Conservation (phyloP, 2,888 invertebrate species). For the Chaetogeoica ovagalla region DNA sequence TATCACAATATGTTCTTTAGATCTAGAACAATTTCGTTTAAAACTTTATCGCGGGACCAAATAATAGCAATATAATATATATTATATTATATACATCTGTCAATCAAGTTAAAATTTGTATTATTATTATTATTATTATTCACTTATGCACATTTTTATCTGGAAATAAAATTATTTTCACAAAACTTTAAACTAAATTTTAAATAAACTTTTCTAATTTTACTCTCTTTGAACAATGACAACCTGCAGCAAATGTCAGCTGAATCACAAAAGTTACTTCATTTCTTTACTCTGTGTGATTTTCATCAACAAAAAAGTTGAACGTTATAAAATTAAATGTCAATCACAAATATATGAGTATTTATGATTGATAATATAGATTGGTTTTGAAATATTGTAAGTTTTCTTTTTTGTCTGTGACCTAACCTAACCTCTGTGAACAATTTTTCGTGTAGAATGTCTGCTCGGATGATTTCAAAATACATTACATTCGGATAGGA, state of each 20-base stretch:
- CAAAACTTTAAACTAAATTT: constrained; percentile 22
- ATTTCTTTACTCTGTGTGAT: background rate
- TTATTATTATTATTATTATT: background rate
- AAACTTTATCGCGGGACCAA: constrained; percentile 25
- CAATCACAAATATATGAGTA: constrained; percentile 7
- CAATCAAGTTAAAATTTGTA: constrained; percentile 5
- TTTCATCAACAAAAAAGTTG: background rate
- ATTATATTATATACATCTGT: constrained; percentile 26
- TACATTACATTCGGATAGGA: too few species aligned
- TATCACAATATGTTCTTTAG: constrained; percentile 1
- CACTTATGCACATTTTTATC: constrained; percentile 24
- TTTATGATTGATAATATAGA: background rate
- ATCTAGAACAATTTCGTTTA: background rate
- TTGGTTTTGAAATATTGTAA: too few species aligned
- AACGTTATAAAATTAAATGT: background rate
- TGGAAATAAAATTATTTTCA: constrained; percentile 1
- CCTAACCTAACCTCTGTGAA: too few species aligned
- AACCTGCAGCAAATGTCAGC: constrained; percentile 11
- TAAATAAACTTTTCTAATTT: constrained; percentile 32
- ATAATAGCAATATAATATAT: constrained; percentile 19
- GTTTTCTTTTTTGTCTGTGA: too few species aligned
- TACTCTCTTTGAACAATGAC: constrained; percentile 7
- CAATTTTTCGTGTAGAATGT: too few species aligned
- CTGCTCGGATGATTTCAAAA: too few species aligned
- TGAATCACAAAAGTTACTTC: background rate